These are phyloP conservation scores for Oncorhynchus gorbuscha DNA, from an alignment of 2,113 vertebrate species.

Conservation along the genomic window DNA sequence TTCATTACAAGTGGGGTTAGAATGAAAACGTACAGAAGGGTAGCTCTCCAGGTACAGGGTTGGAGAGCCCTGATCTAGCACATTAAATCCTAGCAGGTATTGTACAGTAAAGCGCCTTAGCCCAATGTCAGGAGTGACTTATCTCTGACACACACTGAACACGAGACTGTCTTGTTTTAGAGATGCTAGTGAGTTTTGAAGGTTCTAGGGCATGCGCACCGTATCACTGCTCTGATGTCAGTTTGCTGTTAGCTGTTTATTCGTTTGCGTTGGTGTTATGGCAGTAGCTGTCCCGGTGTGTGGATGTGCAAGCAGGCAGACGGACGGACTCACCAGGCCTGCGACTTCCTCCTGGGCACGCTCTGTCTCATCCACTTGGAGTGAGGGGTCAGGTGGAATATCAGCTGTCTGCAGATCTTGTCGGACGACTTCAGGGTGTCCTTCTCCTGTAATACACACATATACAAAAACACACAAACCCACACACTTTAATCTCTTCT, in stretches of 20 bases:
- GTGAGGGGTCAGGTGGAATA: conserved; percentile 88
- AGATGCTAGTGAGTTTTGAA: not conserved
- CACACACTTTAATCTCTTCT: not conserved
- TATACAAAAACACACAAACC: not conserved
- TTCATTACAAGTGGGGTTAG: too few relatives aligned
- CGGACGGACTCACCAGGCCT: conserved; percentile 76
- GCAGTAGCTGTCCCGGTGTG: conserved; percentile 5
- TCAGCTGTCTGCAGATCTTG: conserved; percentile 87
- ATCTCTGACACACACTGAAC: conserved; percentile 5
- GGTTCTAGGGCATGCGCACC: conserved; percentile 15
- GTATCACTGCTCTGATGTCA: not conserved
- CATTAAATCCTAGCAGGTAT: not conserved
- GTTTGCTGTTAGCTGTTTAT: conserved; percentile 3
- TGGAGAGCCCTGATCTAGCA: not conserved
- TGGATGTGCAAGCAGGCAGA: conserved; percentile 14
- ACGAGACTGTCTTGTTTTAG: not conserved
- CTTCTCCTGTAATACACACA: conserved; percentile 69
- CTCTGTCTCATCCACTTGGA: conserved; percentile 78
- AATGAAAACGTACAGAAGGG: too few relatives aligned
- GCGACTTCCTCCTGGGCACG: conserved; percentile 78
- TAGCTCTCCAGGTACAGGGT: too few relatives aligned
- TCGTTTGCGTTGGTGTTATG: not conserved
- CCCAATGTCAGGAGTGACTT: conserved; percentile 6
- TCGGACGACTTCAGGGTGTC: conserved; percentile 83
- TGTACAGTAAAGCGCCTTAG: conserved; percentile 8